Evolutionary conservation across 2,113 vertebrate species (phyloP).

Genomic region (Daboia siamensis): DNA sequence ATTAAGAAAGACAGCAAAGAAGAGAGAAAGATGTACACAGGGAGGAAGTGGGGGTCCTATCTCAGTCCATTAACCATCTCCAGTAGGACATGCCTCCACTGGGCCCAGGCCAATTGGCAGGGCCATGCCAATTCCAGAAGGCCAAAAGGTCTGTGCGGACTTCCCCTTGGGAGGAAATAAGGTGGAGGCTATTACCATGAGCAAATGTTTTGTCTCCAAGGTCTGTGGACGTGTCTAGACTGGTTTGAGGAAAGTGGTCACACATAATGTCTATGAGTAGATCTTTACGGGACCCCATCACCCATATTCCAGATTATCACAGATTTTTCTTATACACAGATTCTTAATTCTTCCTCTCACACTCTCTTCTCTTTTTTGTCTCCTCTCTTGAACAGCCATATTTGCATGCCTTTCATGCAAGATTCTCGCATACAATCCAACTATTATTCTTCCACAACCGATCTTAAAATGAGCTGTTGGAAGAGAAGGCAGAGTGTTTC

Average conservation of each 20-base stretch:
- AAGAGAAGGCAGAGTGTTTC: not conserved
- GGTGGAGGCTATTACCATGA: not conserved
- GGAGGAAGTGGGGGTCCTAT: not conserved
- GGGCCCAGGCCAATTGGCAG: not conserved
- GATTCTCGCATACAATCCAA: not conserved
- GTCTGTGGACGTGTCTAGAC: not conserved
- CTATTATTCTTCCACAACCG: not conserved
- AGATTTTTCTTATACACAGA: not conserved
- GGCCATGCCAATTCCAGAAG: not conserved
- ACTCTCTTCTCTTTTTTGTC: not conserved
- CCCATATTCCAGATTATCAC: not conserved
- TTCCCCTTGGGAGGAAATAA: not conserved
- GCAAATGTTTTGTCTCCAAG: not conserved
- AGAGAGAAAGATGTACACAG: not conserved
- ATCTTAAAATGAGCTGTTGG: not conserved
- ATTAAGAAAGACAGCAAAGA: not conserved
- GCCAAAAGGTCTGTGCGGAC: not conserved
- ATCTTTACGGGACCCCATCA: not conserved
- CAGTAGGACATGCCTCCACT: not conserved
- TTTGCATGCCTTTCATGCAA: not conserved
- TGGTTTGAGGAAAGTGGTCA: not conserved
- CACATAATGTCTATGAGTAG: not conserved
- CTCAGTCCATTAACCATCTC: not conserved
- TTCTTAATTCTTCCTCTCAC: not conserved
- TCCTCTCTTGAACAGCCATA: not conserved